phyloP scores from a whole-genome alignment of 2,797 vertebrate genomes.

The Sphenopsis melanotis region DNA sequence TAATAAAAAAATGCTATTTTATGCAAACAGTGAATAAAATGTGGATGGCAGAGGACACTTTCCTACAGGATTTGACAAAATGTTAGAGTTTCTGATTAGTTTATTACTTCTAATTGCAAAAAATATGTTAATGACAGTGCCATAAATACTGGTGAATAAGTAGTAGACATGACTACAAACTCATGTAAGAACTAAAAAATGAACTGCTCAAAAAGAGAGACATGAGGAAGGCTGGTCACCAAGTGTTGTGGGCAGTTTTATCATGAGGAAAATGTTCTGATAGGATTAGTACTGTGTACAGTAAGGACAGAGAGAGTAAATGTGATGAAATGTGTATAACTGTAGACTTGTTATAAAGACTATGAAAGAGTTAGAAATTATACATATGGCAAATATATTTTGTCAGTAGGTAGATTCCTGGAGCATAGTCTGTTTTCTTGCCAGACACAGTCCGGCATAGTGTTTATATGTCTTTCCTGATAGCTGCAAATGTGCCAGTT shows the following conservation, averaged over 20 bases:
- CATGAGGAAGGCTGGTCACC: fast-evolving
- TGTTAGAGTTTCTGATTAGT: neutral
- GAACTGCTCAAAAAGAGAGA: neutral
- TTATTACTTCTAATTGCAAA: neutral
- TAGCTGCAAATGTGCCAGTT: neutral
- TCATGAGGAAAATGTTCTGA: neutral
- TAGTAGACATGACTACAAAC: neutral
- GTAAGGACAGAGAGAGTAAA: neutral
- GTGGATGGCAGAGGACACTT: neutral
- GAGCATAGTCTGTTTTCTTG: neutral
- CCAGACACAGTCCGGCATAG: neutral
- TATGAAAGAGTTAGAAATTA: neutral
- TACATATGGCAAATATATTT: neutral
- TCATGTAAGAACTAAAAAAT: neutral
- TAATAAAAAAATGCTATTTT: neutral
- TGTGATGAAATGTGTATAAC: neutral
- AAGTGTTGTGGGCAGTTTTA: neutral
- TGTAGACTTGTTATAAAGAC: neutral
- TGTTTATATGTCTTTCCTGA: neutral
- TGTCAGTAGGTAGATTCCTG: neutral
- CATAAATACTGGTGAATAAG: neutral
- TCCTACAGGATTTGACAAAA: neutral
- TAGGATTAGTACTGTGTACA: neutral
- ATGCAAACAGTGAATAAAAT: neutral
- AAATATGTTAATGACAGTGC: neutral